phyloP scores from a whole-genome alignment of 2,888 invertebrate genomes.

The Clanis bilineata region DNA sequence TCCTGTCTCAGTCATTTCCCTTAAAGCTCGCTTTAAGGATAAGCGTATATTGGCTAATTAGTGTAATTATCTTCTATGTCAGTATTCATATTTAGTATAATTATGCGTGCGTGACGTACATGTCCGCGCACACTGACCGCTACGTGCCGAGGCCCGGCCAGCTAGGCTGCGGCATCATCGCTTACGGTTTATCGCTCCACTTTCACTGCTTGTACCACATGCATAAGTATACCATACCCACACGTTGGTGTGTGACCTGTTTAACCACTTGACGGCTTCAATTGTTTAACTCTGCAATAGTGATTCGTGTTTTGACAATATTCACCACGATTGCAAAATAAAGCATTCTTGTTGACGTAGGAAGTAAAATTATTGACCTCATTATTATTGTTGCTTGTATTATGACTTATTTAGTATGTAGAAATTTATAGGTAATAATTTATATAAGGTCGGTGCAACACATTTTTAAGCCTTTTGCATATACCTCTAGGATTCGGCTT shows the following conservation, averaged over 20 bases:
- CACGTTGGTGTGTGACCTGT: slow-evolving; percentile 47
- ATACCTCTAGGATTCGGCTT: too few species aligned
- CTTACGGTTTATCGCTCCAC: slow-evolving; percentile 43
- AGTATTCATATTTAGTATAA: background rate
- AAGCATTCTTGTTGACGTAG: slow-evolving; percentile 17
- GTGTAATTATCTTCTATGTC: background rate
- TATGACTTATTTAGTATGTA: too few species aligned
- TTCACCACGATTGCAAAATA: slow-evolving; percentile 35
- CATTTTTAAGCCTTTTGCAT: background rate
- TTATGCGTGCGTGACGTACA: background rate
- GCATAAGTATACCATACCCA: slow-evolving; percentile 27
- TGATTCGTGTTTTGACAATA: slow-evolving; percentile 64
- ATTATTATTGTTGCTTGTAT: slow-evolving; percentile 9
- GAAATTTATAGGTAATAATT: too few species aligned
- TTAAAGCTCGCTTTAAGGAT: too few species aligned
- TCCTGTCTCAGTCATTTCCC: too few species aligned
- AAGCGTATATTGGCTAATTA: background rate
- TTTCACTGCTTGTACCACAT: slow-evolving; percentile 41
- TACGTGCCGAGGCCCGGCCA: background rate
- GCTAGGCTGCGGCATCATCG: background rate
- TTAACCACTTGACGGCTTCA: slow-evolving; percentile 43
- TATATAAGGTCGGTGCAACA: too few species aligned
- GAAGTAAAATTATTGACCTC: slow-evolving; percentile 17
- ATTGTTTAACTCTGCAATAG: slow-evolving; percentile 52
- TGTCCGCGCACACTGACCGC: too few species aligned